Conservation (phyloP, 1,140 invertebrate species). For the Agrilus planipennis region DNA sequence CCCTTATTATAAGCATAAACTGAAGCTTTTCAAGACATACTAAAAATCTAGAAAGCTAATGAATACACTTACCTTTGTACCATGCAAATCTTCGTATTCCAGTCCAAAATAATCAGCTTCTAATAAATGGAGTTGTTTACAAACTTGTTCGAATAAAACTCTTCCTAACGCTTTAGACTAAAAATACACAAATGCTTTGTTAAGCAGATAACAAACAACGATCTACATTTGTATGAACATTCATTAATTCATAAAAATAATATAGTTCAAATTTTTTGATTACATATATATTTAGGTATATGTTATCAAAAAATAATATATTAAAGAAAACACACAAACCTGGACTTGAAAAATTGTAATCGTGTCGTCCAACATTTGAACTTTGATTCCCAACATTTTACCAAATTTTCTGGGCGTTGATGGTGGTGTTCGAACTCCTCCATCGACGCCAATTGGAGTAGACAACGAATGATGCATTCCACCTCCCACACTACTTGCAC, state of each 20-base stretch:
- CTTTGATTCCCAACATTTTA: constrained; percentile 75
- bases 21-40: too few relatives aligned
- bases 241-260: too few relatives aligned
- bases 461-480: constrained; percentile 73
- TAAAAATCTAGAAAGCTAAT: too few relatives aligned
- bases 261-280: too few relatives aligned
- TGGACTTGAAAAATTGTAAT: constrained; percentile 85
- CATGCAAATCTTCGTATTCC: constrained; percentile 80
- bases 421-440: constrained; percentile 50
- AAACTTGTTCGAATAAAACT: constrained; percentile 92
- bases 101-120: constrained; percentile 98
- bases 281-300: too few relatives aligned
- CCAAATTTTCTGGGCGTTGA: constrained; percentile 67
- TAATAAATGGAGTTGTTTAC: constrained; percentile 86
- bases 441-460: constrained; percentile 69
- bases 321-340: too few relatives aligned
- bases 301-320: too few relatives aligned
- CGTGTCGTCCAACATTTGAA: constrained; percentile 80
- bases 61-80: constrained; percentile 57
- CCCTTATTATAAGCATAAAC: too few relatives aligned
- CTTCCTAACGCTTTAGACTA: constrained; percentile 90
- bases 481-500: constrained; percentile 27
- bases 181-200: too few relatives aligned
- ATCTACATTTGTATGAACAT: too few relatives aligned
- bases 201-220: too few relatives aligned